phyloP scores from a whole-genome alignment of 2,113 vertebrate genomes.

The Aphelocoma coerulescens region DNA sequence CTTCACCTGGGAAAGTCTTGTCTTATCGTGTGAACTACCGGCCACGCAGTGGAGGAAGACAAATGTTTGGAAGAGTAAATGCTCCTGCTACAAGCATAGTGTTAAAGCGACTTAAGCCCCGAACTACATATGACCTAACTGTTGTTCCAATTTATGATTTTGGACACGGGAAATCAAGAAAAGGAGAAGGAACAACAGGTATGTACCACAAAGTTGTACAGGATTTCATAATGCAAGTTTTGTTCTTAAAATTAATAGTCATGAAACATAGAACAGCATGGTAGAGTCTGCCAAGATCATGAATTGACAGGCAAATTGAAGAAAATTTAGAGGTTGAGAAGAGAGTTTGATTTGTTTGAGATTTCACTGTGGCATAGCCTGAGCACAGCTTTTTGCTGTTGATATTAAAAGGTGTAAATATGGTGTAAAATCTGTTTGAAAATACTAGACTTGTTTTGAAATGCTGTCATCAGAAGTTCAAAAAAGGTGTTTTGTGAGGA shows the following conservation, averaged over 20 bases:
- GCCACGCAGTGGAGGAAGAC: conserved; percentile 75
- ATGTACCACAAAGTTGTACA: conserved; percentile 14
- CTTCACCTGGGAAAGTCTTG: conserved; percentile 82
- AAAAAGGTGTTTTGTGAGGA: neutral
- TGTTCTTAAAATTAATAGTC: neutral
- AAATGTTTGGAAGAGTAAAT: conserved; percentile 78
- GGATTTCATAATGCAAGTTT: neutral
- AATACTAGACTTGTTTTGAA: neutral
- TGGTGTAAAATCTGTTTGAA: neutral
- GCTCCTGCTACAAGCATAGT: conserved; percentile 73
- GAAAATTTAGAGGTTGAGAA: neutral
- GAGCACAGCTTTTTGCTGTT: neutral
- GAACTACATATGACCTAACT: conserved; percentile 83
- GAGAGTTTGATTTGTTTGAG: neutral
- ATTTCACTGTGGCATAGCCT: neutral
- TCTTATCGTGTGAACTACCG: conserved; percentile 87
- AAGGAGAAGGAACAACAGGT: conserved; percentile 97
- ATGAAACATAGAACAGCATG: neutral
- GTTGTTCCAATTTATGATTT: conserved; percentile 88
- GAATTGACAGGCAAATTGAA: neutral
- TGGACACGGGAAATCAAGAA: conserved; percentile 91
- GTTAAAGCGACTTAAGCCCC: conserved; percentile 82
- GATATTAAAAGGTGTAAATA: neutral
- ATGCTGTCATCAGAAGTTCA: neutral
- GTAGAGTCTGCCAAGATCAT: neutral